A percentile compares a stretch with the other conserved stretches of the same genome.
These are phyloP conservation scores for Caerostris darwini DNA, from an alignment of 1,140 invertebrate genomes.

Conservation along the genomic window DNA sequence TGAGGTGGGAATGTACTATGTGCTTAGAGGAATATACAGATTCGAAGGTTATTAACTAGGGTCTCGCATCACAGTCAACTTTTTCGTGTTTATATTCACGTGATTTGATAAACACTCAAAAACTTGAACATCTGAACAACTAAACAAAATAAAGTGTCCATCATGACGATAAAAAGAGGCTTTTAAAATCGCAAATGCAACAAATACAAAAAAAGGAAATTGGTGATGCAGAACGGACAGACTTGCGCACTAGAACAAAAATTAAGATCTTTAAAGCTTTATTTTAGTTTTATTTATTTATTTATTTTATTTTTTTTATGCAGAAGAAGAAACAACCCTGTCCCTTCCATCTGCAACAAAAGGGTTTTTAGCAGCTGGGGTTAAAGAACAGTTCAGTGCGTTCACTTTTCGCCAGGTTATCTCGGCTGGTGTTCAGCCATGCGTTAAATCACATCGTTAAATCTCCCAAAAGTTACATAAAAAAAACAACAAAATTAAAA, in stretches of 20 bases:
- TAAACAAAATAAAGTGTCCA: not conserved
- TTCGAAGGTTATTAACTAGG: no score
- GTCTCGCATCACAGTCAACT: no score
- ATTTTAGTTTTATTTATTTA: no score
- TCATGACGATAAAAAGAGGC: not conserved
- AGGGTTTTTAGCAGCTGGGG: conserved; percentile 10
- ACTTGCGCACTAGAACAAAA: not conserved
- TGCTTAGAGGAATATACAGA: no score
- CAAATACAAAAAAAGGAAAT: not conserved
- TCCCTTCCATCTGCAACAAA: not conserved
- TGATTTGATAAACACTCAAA: no score
- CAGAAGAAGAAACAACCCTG: no score
- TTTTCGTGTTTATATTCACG: no score
- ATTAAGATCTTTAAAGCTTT: not conserved
- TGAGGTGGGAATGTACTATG: no score
- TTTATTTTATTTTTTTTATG: no score
- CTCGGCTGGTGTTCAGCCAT: conserved; percentile 26
- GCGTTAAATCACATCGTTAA: conserved; percentile 65
- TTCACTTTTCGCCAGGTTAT: conserved; percentile 40
- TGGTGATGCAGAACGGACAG: not conserved
- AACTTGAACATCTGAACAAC: not conserved
- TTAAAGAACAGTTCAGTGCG: conserved; percentile 22
- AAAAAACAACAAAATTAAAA: not conserved
- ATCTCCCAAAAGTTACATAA: not conserved
- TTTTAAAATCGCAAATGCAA: not conserved